phyloP scores from a whole-genome alignment of 2,113 vertebrate species.

The Tursiops truncatus region DNA sequence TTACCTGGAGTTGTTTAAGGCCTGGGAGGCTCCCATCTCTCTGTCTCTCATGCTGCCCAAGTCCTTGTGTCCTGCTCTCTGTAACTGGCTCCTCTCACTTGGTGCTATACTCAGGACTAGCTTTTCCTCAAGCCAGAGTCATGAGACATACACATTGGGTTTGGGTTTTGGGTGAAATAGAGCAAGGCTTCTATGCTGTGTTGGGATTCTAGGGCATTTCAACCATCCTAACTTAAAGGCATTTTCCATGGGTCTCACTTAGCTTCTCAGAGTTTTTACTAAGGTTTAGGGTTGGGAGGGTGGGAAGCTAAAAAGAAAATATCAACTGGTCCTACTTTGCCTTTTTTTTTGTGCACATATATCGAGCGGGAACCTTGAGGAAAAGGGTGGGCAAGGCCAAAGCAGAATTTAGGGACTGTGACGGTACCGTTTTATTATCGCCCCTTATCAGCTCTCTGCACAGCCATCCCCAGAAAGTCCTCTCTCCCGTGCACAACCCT shows the following conservation, averaged over 20 bases:
- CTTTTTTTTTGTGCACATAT: neutral
- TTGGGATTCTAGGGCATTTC: neutral
- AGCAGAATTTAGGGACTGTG: neutral
- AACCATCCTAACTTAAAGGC: neutral
- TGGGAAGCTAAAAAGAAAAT: neutral
- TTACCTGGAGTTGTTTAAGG: neutral
- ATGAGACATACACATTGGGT: neutral
- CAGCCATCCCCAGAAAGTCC: neutral
- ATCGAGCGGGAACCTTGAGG: neutral
- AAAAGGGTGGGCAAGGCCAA: neutral
- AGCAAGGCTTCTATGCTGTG: neutral
- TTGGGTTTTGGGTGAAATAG: neutral
- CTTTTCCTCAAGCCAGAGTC: neutral
- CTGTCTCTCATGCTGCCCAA: fast-evolving
- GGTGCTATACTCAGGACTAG: fast-evolving
- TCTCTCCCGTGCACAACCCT: neutral
- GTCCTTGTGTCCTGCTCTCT: fast-evolving
- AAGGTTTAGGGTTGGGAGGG: neutral
- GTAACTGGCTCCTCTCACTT: neutral
- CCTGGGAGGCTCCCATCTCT: neutral
- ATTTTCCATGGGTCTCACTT: neutral
- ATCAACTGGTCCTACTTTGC: neutral
- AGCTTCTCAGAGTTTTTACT: neutral
- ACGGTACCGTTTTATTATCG: neutral
- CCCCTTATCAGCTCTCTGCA: neutral